Conservation (phyloP, 1,140 invertebrate genomes). For the Portunus trituberculatus region DNA sequence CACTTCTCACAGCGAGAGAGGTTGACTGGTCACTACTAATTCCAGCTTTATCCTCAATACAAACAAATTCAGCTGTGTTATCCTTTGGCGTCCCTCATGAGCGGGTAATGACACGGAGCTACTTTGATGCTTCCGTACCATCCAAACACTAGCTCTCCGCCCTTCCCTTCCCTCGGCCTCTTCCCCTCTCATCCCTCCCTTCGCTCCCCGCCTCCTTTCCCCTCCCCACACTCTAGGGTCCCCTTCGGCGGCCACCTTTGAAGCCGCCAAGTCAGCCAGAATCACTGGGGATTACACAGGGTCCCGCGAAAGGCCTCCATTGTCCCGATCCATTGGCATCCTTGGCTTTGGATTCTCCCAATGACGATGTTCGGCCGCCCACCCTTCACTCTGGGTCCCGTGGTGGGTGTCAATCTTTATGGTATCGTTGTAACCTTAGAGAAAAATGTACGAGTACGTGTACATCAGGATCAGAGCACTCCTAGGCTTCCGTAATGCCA, state of each 20-base stretch:
- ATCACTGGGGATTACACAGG: conserved; percentile 66
- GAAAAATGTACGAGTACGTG: background rate
- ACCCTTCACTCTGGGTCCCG: background rate
- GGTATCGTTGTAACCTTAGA: background rate
- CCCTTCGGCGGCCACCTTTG: conserved; percentile 70
- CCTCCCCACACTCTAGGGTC: background rate
- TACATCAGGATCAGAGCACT: background rate
- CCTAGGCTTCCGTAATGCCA: background rate
- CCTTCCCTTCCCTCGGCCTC: background rate
- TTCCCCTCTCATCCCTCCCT: conserved; percentile 2
- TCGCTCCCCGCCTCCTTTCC: background rate
- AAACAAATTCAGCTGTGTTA: conserved; percentile 72
- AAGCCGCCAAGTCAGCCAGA: conserved; percentile 70
- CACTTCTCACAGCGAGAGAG: background rate
- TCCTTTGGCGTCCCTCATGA: conserved; percentile 58
- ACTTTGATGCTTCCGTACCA: conserved; percentile 66
- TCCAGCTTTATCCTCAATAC: conserved; percentile 50
- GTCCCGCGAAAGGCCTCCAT: conserved; percentile 44
- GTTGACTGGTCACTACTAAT: conserved; percentile 49
- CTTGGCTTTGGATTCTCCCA: conserved; percentile 21
- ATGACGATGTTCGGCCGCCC: background rate
- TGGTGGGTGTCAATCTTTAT: background rate
- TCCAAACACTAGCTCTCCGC: background rate
- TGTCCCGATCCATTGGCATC: conserved; percentile 42
- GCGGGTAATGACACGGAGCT: conserved; percentile 43